phyloP scores from a whole-genome alignment of 2,113 vertebrate species.

The Dissostichus mawsoni region DNA sequence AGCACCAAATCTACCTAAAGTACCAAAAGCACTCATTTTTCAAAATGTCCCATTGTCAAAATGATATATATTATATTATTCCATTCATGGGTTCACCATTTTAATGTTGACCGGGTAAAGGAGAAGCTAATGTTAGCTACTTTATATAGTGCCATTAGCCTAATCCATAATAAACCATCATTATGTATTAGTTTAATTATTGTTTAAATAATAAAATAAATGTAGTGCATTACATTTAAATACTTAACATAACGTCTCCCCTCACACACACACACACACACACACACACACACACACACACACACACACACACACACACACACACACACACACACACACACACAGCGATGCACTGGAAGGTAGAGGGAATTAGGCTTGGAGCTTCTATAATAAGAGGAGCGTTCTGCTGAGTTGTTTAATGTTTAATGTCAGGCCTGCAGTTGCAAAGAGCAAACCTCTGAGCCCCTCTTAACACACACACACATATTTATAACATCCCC shows the following conservation, averaged over 20 bases:
- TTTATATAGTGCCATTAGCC: background rate
- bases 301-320: background rate
- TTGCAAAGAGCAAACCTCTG: conserved; percentile 53
- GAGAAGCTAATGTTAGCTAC: background rate
- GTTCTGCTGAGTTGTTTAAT: conserved; percentile 74
- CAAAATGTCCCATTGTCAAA: too few relatives aligned
- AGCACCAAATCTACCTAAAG: too few relatives aligned
- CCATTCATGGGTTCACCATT: background rate
- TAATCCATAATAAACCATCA: background rate
- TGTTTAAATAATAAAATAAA: background rate
- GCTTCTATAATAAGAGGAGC: conserved; percentile 78
- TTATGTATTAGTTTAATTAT: background rate
- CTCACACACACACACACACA: conserved; percentile 8
- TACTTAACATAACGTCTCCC: conserved; percentile 37
- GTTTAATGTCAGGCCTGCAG: conserved; percentile 72
- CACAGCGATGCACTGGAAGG: conserved; percentile 37
- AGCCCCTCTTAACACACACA: conserved; percentile 22
- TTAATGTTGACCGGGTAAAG: background rate
- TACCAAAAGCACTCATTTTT: too few relatives aligned
- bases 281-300: conserved; percentile 18
- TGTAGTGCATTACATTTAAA: background rate
- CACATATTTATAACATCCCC: background rate
- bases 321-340: conserved; percentile 8
- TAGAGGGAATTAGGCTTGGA: conserved; percentile 49
- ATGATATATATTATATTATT: too few relatives aligned